Base-by-base conservation (phyloP, 1,140 invertebrate genomes). In the Aradophagus sp. region DNA sequence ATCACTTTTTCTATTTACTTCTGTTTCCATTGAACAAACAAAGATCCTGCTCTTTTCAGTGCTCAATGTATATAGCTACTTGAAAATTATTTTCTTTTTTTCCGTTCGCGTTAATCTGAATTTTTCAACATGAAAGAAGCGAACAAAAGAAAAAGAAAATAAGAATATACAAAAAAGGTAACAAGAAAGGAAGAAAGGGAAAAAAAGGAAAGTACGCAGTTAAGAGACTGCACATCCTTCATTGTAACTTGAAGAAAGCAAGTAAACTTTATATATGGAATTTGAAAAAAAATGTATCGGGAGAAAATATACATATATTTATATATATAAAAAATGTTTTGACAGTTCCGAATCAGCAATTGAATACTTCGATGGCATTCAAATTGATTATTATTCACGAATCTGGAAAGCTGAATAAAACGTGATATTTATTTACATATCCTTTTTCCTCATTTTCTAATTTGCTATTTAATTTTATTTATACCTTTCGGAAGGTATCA, bases 61-160 rank as follows among this genome's bases (percentile, higher is more conserved):
- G 59, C 56, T 58, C 42, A 42, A 48, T 56, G 53, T 42, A 68
- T 69, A 68, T 50, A 66, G 61, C 59, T 52, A 56, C 55, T 73
- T 65, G 61, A 68, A 48, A 68, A 35, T 15, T 14, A 6, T n/a
- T 29, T 29, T 29, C 11, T 29, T 48, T 63, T 55, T 55, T 41
- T 52, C 53, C 41, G 29, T 59, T 48, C 29, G 15, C 55, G 31
- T 52, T 55, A 23, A 58, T 62, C 47, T 44, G 55, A 63, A 73
- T 68, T 67, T 55, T 65, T 36, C 59, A 13, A 23, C 27, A 65
- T 36, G 44, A 41, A 32, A 32, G 10, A 56, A 39, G 45, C 8
- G 20, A 31, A 10, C 29, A 23, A 23, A 8, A 23, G 8, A 23
- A 23, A 4, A 5, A 4, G 4, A 8, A 23, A 5, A 23, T 34